Evolutionary conservation across 2,888 invertebrate species (phyloP).

Genomic region (Sminthurinus aureus): DNA sequence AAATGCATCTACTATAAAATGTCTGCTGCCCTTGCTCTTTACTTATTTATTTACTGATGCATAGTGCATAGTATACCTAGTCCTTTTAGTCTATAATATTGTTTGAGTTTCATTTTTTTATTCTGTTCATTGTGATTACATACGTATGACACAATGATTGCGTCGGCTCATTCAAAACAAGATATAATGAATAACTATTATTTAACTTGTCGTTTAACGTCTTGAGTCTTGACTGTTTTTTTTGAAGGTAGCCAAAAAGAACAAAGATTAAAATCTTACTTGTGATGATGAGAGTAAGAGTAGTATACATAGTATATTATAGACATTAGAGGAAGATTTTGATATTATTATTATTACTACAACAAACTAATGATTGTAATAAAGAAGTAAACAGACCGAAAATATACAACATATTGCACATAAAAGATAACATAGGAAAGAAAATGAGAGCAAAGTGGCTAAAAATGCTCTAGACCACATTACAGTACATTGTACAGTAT

Average conservation of each 20-base stretch:
- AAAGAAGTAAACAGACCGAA: background rate
- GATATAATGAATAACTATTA: background rate
- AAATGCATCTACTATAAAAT: background rate
- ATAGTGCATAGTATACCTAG: too few relatives aligned
- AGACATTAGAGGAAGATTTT: background rate
- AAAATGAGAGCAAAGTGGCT: conserved; percentile 8
- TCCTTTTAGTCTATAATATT: too few relatives aligned
- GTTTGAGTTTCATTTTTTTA: too few relatives aligned
- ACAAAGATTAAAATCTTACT: conserved; percentile 5
- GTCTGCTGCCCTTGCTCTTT: background rate
- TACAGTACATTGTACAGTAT: background rate
- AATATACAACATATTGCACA: background rate
- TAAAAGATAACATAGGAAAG: background rate
- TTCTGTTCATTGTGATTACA: too few relatives aligned
- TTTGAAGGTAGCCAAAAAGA: background rate
- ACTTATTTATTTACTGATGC: too few relatives aligned
- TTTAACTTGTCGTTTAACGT: background rate
- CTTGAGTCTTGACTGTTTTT: background rate
- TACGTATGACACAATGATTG: background rate
- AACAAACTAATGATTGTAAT: background rate
- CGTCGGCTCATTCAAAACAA: background rate
- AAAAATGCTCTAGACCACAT: background rate
- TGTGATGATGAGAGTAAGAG: conserved; percentile 3
- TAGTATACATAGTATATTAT: background rate
- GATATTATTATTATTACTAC: background rate